phyloP scores from a whole-genome alignment of 2,113 vertebrate genomes.

The Trichomycterus rosablanca region DNA sequence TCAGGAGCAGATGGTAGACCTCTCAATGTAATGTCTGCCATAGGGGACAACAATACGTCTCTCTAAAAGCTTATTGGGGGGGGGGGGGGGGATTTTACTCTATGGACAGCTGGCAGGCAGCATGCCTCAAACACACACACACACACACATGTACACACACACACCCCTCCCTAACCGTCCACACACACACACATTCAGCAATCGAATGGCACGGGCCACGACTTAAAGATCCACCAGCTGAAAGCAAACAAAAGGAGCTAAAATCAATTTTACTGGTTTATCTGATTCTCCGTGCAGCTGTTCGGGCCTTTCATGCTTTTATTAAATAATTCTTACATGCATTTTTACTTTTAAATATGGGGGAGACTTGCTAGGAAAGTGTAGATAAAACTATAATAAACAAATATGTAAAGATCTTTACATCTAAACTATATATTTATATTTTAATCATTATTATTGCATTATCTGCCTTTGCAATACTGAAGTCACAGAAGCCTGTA shows the following conservation, averaged over 20 bases:
- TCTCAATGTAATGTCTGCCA: constrained; percentile 63
- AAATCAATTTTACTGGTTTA: constrained; percentile 24
- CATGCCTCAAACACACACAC: constrained; percentile 52
- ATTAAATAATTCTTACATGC: no score
- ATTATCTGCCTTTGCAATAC: no score
- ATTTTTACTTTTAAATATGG: no score
- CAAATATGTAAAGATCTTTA: no score
- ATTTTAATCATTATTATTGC: no score
- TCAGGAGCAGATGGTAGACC: constrained; percentile 71
- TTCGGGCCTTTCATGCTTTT: no score
- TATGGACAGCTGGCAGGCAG: constrained; percentile 72
- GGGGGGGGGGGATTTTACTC: constrained; percentile 57
- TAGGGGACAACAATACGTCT: constrained; percentile 73
- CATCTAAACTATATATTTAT: no score
- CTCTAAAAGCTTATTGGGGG: constrained; percentile 64
- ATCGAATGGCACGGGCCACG: constrained; percentile 64
- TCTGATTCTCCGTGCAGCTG: no score
- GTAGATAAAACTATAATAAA: no score
- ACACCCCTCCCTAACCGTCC: constrained; percentile 40
- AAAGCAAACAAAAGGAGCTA: constrained; percentile 55
- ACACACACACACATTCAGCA: constrained; percentile 60
- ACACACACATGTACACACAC: constrained; percentile 22
- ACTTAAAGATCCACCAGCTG: constrained; percentile 69
- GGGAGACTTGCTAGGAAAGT: no score
- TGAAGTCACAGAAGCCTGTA: no score